Percentiles rank a stretch among this genome's conserved stretches.
Evolutionary conservation across 2,113 vertebrate genomes (phyloP).

Genomic region (Propithecus coquereli): DNA sequence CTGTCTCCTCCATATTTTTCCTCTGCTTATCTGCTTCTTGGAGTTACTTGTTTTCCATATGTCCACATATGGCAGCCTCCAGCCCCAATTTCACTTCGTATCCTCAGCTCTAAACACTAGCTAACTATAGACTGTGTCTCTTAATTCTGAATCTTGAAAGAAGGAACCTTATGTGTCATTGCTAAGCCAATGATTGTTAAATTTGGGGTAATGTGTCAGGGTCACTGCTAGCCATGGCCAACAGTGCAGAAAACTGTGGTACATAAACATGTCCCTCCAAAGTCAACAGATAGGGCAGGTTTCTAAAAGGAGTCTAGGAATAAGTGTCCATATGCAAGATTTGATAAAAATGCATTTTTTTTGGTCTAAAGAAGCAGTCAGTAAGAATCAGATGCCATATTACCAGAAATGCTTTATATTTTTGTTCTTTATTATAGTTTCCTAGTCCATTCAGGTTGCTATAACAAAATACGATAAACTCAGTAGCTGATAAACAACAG

Average conservation of each 20-base stretch:
- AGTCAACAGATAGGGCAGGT: not conserved
- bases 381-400: not conserved
- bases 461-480: not conserved
- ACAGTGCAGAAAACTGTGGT: not conserved
- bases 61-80: not conserved
- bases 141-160: not conserved
- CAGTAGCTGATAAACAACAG: not conserved
- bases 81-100: not conserved
- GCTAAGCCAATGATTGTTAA: not conserved
- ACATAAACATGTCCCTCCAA: not conserved
- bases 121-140: not conserved
- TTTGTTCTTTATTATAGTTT: not conserved
- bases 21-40: not conserved
- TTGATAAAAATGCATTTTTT: not conserved
- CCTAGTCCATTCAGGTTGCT: not conserved
- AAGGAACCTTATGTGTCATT: not conserved
- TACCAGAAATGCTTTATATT: not conserved
- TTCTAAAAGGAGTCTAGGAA: not conserved
- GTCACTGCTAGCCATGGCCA: no score
- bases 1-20: not conserved
- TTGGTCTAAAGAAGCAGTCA: not conserved
- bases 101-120: not conserved
- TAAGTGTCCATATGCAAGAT: not conserved
- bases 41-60: not conserved
- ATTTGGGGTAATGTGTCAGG: not conserved